These are phyloP conservation scores for Oscheius onirici DNA, from an alignment of 2,888 invertebrate species.

Conservation along the genomic window DNA sequence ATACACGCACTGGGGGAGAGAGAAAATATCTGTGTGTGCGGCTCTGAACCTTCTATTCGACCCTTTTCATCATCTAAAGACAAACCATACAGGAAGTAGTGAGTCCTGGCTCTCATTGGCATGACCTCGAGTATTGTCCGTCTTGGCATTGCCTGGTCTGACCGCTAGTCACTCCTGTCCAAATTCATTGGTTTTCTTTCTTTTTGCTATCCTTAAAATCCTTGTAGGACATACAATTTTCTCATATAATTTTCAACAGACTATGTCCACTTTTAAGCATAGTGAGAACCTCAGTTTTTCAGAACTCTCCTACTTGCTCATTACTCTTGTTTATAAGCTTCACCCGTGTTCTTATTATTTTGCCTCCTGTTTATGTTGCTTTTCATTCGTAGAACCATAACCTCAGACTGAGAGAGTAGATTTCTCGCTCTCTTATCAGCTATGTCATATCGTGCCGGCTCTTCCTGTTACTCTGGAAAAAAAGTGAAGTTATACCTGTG, in stretches of 20 bases:
- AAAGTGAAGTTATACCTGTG: constrained; percentile 1
- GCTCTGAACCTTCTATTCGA: constrained; percentile 1
- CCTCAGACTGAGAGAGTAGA: not conserved
- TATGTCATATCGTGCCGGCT: not conserved
- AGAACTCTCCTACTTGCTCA: not conserved
- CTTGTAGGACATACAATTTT: not conserved
- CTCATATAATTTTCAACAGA: not conserved
- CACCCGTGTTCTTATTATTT: not conserved
- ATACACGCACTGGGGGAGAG: not conserved
- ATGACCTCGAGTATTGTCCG: no score
- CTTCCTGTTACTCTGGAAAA: not conserved
- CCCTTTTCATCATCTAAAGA: no score
- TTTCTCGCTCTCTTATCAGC: constrained; percentile 1
- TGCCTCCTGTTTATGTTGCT: not conserved
- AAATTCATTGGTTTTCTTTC: not conserved
- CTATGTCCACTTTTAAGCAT: not conserved
- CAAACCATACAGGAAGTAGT: no score
- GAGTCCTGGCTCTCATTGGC: no score
- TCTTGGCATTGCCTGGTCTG: not conserved
- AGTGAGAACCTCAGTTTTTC: not conserved
- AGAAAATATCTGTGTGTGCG: constrained; percentile 28
- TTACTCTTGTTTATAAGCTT: not conserved
- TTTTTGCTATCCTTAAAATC: not conserved
- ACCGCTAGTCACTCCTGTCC: constrained; percentile 10
- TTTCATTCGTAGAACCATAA: not conserved